These are phyloP conservation scores for Zaprionus obscuricornis DNA, from an alignment of 2,888 invertebrate species.

Conservation along the genomic window DNA sequence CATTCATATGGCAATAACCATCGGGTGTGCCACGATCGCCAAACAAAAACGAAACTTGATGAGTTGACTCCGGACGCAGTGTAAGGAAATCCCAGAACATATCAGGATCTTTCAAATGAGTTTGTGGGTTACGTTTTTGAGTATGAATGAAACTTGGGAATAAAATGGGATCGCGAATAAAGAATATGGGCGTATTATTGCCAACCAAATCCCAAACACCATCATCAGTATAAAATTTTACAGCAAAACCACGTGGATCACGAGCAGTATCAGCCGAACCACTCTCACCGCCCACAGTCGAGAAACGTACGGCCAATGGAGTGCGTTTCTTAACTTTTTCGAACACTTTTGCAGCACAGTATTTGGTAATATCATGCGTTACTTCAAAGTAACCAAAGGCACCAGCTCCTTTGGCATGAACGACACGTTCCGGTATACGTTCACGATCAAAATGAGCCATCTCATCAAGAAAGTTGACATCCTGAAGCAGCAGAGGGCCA, in stretches of 20 bases:
- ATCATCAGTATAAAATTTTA: conserved; percentile 97
- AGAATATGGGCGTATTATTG: conserved; percentile 96
- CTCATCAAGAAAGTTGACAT: conserved; percentile 91
- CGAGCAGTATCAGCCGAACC: conserved; percentile 96
- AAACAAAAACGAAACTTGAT: conserved; percentile 92
- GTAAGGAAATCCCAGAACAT: conserved; percentile 99
- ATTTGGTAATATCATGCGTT: conserved; percentile 92
- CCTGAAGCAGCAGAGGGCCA: conserved; percentile 94
- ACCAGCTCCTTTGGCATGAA: conserved; percentile 96
- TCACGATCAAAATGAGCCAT: conserved; percentile 95
- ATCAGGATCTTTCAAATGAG: conserved; percentile 95
- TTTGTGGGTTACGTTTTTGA: conserved; percentile 97
- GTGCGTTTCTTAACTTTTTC: conserved; percentile 91
- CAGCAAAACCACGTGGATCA: conserved; percentile 96
- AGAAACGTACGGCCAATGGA: conserved; percentile 91
- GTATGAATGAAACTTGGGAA: conserved; percentile 99
- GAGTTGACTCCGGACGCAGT: conserved; percentile 93
- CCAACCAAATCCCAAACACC: conserved; percentile 97
- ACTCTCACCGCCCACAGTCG: conserved; percentile 94
- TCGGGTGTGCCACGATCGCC: conserved; percentile 97
- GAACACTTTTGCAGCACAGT: conserved; percentile 91
- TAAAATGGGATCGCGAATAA: conserved; percentile 94
- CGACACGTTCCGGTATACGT: conserved; percentile 97
- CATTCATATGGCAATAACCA: conserved; percentile 96
- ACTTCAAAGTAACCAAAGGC: conserved; percentile 95